Evolutionary conservation across 2,888 invertebrate genomes (phyloP), one percentile per base, ranked within the genome.

Genomic region (Oxytorus armatus): DNA sequence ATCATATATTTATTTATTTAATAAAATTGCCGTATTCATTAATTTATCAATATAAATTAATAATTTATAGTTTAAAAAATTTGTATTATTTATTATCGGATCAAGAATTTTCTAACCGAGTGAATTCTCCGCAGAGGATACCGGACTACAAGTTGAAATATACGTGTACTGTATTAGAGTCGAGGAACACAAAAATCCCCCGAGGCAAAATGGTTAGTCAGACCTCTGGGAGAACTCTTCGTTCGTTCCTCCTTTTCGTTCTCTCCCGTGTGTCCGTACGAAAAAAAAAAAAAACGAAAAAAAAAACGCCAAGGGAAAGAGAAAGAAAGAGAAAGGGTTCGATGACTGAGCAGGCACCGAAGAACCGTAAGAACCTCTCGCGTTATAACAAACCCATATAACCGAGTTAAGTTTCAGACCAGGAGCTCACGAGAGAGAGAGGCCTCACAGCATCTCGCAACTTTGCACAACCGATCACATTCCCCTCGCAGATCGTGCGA

Each of bases 401-500:
- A 1, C 8, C 4, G 18, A 29, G 25, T 51, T 36, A 18, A 55
- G 21, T 55, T 44, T 44, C 29, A 47, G 36, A 47, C 44, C 51
- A 59, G 23, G 42, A 33, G 57, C 42, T 5, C 72, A n/a, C 47
- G 59, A 57, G 59, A 18, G 18, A 21, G n/a, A n/a, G n/a, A n/a
- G n/a, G 36, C n/a, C 55, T 55, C 65, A 14, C 73, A 74, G 73
- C 53, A 53, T 74, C 61, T 61, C 63, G 61, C 49, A 16, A 25
- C 49, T 61, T 51, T 72, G 39, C 61, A n/a, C 81, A 77, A 69
- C 76, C 81, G 84, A 85, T 86, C 86, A 77, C 85, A 81, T 85
- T 85, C 84, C 79, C 81, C 79, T 79, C 78, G 79, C 78, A n/a
- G 86, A 88, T 87, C 86, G 82, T 82, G 82, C 85, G 79, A 77